phyloP scores from a whole-genome alignment of 2,888 invertebrate species.

The Autographa gamma region DNA sequence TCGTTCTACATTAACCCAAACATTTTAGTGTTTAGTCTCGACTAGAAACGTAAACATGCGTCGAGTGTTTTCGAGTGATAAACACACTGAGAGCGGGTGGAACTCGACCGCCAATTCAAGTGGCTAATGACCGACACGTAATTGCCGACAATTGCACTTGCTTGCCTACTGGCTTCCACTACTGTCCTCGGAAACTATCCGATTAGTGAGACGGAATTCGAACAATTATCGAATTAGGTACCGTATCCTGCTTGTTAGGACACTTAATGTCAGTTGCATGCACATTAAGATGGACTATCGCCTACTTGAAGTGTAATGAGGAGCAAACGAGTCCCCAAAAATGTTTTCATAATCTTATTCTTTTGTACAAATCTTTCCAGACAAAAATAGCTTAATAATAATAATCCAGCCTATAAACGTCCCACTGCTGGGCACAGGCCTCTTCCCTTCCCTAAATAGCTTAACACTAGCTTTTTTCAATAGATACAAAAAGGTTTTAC shows the following conservation, averaged over 20 bases:
- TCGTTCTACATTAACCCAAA: conserved; percentile 40
- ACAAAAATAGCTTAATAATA: no score
- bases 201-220: conserved; percentile 70
- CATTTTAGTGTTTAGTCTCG: conserved; percentile 41
- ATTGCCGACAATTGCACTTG: conserved; percentile 70
- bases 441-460: no score
- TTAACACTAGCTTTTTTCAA: neutral
- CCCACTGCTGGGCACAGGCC: no score
- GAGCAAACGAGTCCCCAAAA: neutral
- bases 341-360: no score
- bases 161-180: conserved; percentile 50
- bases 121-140: conserved; percentile 68
- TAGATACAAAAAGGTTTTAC: neutral
- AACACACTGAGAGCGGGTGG: conserved; percentile 38
- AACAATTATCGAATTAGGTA: conserved; percentile 85
- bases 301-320: conserved; percentile 11
- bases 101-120: conserved; percentile 62
- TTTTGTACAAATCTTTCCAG: no score
- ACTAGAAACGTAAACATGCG: conserved; percentile 41
- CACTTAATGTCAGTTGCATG: conserved; percentile 54
- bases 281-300: conserved; percentile 22
- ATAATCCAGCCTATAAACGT: no score
- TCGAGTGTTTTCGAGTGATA: conserved; percentile 43
- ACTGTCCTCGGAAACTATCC: conserved; percentile 63
- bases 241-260: conserved; percentile 74